These are phyloP conservation scores for Synanthedon myopaeformis DNA, from an alignment of 2,888 invertebrate species.

Conservation along the genomic window DNA sequence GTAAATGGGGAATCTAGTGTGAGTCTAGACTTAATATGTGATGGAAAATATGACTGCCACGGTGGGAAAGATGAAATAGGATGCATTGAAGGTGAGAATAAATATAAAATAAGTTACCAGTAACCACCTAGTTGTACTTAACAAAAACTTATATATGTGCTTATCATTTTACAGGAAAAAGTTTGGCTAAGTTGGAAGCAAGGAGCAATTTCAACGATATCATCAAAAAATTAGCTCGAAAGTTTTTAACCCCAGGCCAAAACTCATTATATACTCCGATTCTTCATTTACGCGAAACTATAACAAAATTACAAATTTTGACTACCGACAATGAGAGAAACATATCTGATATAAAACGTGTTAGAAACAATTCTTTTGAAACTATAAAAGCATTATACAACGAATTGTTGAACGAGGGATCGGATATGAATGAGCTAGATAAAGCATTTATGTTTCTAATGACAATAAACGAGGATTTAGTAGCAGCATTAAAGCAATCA, in stretches of 20 bases:
- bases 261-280: conserved; percentile 17
- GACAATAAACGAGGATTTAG: conserved; percentile 29
- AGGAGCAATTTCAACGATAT: conserved; percentile 24
- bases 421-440: conserved; percentile 17
- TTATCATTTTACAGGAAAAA: conserved; percentile 5
- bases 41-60: conserved; percentile 52
- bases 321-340: conserved; percentile 17
- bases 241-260: conserved; percentile 20
- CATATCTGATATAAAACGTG: conserved; percentile 13
- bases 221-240: conserved; percentile 21
- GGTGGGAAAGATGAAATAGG: conserved; percentile 45
- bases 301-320: conserved; percentile 23
- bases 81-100: conserved; percentile 29
- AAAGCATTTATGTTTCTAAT: conserved; percentile 26
- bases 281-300: conserved; percentile 15
- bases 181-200: conserved; percentile 32
- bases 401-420: conserved; percentile 14
- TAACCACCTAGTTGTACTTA: not conserved
- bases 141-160: not conserved
- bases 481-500: conserved; percentile 35
- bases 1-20: conserved; percentile 21
- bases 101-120: not conserved
- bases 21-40: conserved; percentile 35
- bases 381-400: conserved; percentile 27
- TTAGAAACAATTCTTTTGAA: conserved; percentile 29